Evolutionary conservation across 2,113 vertebrate species (phyloP).

Genomic region (Odontesthes bonariensis): DNA sequence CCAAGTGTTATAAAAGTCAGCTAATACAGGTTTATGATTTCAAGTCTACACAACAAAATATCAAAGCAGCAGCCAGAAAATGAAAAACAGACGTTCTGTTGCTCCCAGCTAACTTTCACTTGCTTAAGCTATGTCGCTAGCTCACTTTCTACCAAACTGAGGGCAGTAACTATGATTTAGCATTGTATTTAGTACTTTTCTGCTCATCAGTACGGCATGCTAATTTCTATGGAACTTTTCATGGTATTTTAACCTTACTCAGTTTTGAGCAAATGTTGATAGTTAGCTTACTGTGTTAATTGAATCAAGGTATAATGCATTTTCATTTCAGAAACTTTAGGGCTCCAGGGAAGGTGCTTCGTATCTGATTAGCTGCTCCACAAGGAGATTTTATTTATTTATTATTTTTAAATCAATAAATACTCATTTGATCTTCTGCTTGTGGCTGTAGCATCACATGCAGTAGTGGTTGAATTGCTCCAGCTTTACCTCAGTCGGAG

Average conservation of each 20-base stretch:
- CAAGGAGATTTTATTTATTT: no score
- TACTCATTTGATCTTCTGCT: conserved; percentile 22
- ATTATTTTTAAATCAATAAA: background rate
- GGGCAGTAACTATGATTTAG: background rate
- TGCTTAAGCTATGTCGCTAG: background rate
- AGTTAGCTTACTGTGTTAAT: background rate
- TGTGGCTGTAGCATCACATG: conserved; percentile 1
- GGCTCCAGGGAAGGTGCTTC: no score
- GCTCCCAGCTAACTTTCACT: background rate
- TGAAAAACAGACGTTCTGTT: no score
- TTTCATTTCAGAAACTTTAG: background rate
- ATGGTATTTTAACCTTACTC: no score
- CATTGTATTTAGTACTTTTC: background rate
- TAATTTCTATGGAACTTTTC: background rate
- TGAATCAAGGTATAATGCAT: background rate
- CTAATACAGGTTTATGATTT: no score
- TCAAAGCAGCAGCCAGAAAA: background rate
- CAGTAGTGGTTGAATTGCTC: background rate
- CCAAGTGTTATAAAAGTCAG: no score
- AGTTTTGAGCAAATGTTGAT: no score
- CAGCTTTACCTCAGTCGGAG: conserved; percentile 33
- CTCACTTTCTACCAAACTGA: background rate
- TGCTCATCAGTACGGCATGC: no score
- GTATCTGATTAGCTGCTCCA: no score
- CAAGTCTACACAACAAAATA: background rate